Percentiles rank a stretch among this genome's conserved stretches.
Conservation (phyloP, 2,888 invertebrate species). For the Noctua comes region DNA sequence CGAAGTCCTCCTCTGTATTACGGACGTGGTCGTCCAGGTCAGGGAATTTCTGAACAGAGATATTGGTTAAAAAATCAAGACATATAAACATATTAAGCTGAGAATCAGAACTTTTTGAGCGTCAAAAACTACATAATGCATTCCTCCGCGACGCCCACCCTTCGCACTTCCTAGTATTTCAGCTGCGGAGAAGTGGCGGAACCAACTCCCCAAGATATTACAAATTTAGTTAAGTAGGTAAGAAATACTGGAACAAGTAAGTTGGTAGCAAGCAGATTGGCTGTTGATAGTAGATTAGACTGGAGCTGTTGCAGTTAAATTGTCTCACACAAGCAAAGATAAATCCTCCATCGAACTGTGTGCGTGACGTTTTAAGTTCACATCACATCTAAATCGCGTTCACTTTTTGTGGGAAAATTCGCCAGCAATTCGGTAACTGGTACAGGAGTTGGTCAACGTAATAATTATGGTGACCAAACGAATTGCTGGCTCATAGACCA, state of each 20-base stretch:
- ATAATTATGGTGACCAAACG: too few species aligned
- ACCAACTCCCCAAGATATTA: not conserved
- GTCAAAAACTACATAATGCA: not conserved
- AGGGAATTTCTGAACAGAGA: slow-evolving; percentile 81
- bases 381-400: too few species aligned
- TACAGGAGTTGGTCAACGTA: too few species aligned
- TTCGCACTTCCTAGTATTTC: not conserved
- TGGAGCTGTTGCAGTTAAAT: not conserved
- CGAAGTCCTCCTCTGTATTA: slow-evolving; percentile 93
- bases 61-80: not conserved
- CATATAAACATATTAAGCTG: not conserved
- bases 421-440: too few species aligned
- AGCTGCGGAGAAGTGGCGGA: not conserved
- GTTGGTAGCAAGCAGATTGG: not conserved
- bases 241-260: not conserved
- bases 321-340: not conserved
- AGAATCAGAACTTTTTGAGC: not conserved
- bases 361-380: too few species aligned
- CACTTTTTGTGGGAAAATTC: too few species aligned
- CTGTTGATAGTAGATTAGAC: not conserved
- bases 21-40: slow-evolving; percentile 88
- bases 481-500: too few species aligned
- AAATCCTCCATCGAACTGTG: not conserved
- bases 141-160: not conserved
- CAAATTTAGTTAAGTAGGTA: not conserved